Conservation (phyloP, 2,888 invertebrate species). For the Zele albiditarsus region DNA sequence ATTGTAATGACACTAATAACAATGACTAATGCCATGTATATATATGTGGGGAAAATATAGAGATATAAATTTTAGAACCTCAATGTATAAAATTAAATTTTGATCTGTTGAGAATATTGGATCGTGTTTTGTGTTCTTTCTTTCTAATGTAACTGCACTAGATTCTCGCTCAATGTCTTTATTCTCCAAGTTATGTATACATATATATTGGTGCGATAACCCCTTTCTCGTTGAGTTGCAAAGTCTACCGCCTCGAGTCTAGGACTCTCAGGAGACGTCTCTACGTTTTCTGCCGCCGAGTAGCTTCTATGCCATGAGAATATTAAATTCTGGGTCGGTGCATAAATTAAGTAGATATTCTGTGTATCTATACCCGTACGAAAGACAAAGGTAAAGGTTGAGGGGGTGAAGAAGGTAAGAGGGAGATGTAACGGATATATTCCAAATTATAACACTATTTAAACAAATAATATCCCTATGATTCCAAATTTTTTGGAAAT, state of each 20-base stretch:
- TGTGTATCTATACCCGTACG: not conserved
- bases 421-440: not conserved
- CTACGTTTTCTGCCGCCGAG: slow-evolving; percentile 53
- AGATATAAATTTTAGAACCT: not conserved
- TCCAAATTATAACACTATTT: not conserved
- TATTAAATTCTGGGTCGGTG: slow-evolving; percentile 70
- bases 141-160: not conserved
- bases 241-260: slow-evolving; percentile 42
- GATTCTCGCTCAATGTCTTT: slow-evolving; percentile 1
- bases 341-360: slow-evolving; percentile 66
- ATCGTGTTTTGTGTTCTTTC: not conserved
- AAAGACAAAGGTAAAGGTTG: not conserved
- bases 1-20: not conserved
- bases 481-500: no score
- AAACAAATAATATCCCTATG: not conserved
- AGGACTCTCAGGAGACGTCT: slow-evolving; percentile 42
- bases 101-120: not conserved
- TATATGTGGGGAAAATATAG: not conserved
- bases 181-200: not conserved
- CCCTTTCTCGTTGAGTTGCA: slow-evolving; percentile 39
- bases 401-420: slow-evolving; percentile 9
- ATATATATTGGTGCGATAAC: slow-evolving; percentile 23
- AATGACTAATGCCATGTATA: not conserved
- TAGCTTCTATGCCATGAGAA: slow-evolving; percentile 64
- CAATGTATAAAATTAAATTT: not conserved